Evolutionary conservation across 2,797 vertebrate genomes (phyloP), one percentile per base, ranked within the genome.

Genomic region (Orestias chungarensis): DNA sequence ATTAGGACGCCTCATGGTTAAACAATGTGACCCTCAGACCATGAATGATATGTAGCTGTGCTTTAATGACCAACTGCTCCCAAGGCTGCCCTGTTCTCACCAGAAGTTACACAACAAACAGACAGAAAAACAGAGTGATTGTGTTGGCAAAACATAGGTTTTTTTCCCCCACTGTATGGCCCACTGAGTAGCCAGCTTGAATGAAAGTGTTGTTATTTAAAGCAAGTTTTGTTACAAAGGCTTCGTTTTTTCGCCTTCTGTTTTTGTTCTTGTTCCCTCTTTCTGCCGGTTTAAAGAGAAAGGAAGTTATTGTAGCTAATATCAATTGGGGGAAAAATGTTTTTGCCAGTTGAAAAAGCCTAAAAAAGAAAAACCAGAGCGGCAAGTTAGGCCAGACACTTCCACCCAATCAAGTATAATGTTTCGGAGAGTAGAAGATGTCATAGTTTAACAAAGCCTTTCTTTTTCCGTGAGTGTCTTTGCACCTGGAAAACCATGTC

Each of bases 361-460:
- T 80, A 12, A 57, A 68, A 75, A 61, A 50, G n/a, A 67, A 61
- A 70, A 57, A 73, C 17, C 31, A 75, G 31, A 72, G 44, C 20
- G 14, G 57, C 71, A 70, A 84, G 73, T 71, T 70, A 75, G 82
- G 66, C 76, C 70, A 70, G 69, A 84, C 52, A 85, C 81, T 90
- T 89, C 85, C 87, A 87, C 29, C 73, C 59, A 82, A 89, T 89
- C 82, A 87, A 50, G 84, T 80, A 75, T 61, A 81, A 82, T 78
- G 74, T 29, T 38, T 68, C 68, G 64, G 68, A 47, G 38, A 47
- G 61, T 69, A 73, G 61, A 50, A 84, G 70, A 79, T 82, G 84
- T 85, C 84, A 79, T 80, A 82, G 85, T 75, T 82, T 85, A 83
- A 86, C 80, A 72, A 71, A 66, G 64, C 29, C 61, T 75, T 1